A percentile compares a stretch with the other conserved stretches of the same genome.
These are phyloP conservation scores for Tipula unca DNA, from an alignment of 2,888 invertebrate genomes.

Conservation along the genomic window DNA sequence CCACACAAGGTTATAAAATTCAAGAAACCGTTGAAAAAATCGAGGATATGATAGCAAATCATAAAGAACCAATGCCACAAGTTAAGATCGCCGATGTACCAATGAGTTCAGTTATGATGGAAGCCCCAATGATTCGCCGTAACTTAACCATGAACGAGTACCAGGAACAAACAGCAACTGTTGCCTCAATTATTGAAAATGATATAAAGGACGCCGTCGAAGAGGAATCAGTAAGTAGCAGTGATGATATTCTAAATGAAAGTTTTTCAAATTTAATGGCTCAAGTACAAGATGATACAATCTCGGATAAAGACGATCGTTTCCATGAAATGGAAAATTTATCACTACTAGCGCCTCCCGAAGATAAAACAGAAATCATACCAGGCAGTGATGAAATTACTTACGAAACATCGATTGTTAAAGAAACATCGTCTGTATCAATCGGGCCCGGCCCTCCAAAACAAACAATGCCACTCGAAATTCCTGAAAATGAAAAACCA, in stretches of 20 bases:
- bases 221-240: background rate
- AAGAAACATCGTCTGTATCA: conserved; percentile 24
- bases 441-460: background rate
- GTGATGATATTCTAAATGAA: conserved; percentile 26
- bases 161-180: conserved; percentile 39
- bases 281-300: conserved; percentile 25
- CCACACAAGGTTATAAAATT: background rate
- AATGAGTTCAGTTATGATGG: background rate
- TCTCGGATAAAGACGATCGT: conserved; percentile 16
- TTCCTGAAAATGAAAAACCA: background rate
- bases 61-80: conserved; percentile 18
- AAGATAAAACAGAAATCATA: background rate
- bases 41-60: conserved; percentile 27
- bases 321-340: conserved; percentile 23
- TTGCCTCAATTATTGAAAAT: conserved; percentile 33
- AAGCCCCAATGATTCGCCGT: background rate
- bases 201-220: conserved; percentile 24
- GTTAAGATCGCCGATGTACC: background rate
- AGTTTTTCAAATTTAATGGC: conserved; percentile 28
- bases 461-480: background rate
- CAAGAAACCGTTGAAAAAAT: conserved; percentile 27
- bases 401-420: conserved; percentile 23
- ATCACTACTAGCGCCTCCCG: background rate
- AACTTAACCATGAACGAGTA: conserved; percentile 36
- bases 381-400: background rate